phyloP scores from a whole-genome alignment of 2,113 vertebrate genomes.

The Mugil cephalus region DNA sequence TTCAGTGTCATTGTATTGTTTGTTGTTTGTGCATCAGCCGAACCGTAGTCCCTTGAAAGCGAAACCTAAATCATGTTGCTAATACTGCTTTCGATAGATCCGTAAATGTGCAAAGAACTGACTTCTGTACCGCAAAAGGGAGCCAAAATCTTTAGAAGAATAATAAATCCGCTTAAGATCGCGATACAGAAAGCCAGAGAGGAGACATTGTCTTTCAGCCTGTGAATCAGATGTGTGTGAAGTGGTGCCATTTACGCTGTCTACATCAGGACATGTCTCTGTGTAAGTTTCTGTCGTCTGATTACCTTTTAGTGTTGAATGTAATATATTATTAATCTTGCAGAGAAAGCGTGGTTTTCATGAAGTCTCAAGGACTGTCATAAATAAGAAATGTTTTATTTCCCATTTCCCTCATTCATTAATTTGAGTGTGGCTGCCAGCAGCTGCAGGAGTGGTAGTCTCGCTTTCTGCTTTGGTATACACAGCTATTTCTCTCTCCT shows the following conservation, averaged over 20 bases:
- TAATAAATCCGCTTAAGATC: conserved; percentile 30
- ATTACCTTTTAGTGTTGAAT: conserved; percentile 80
- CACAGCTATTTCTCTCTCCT: conserved; percentile 50
- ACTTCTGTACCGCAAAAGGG: conserved; percentile 13
- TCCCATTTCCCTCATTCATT: conserved; percentile 70
- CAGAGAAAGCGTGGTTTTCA: conserved; percentile 58
- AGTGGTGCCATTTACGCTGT: conserved; percentile 23
- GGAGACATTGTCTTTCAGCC: conserved; percentile 2
- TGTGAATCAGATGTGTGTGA: conserved; percentile 32
- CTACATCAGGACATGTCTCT: conserved; percentile 58
- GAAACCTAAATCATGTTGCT: conserved; percentile 22
- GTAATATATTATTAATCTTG: conserved; percentile 76
- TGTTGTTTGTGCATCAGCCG: conserved; percentile 11
- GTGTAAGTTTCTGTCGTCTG: conserved; percentile 58
- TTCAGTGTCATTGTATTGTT: conserved; percentile 36
- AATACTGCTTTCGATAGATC: conserved; percentile 35
- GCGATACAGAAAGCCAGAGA: conserved; percentile 24
- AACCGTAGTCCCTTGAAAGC: conserved; percentile 9
- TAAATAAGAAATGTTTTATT: conserved; percentile 78
- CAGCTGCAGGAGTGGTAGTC: conserved; percentile 46
- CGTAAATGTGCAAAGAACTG: conserved; percentile 9
- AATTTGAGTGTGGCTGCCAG: conserved; percentile 64
- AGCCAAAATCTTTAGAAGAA: conserved; percentile 44
- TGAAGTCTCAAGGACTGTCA: conserved; percentile 71
- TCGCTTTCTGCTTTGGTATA: conserved; percentile 44